Evolutionary conservation across 2,113 vertebrate species (phyloP), one percentile per base, ranked within the genome.

Genomic region (Trichomycterus rosablanca): DNA sequence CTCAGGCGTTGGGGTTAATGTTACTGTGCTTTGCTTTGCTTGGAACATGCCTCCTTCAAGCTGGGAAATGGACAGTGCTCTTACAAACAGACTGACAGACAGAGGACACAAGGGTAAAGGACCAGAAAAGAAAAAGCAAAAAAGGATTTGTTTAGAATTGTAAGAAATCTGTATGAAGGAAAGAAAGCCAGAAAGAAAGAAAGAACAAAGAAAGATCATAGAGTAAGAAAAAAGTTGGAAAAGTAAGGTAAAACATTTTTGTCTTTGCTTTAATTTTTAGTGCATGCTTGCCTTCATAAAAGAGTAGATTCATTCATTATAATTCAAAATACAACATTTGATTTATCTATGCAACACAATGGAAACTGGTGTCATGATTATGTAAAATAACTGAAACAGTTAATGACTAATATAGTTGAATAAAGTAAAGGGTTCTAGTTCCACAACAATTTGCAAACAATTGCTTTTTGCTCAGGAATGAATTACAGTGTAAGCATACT

Each of bases 201-300:
- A 49, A 73, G 39, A 49, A 34, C 34, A 37, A 32, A 32, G 4
- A 60, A 14, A 59, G 68, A 50, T 69, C n/a, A 11, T 3, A 34
- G 16, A 24, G 45, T 45, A 40, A 46, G 52, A 70, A 77, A 51
- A 73, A 34, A 40, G 40, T 28, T 59, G 18, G 20, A 60, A 63
- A 34, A 68, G 60, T 68, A 71, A 84, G 80, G 81, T 84, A 82
- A 80, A n/a, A n/a, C n/a, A 68, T 18, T 40, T 37, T 22, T 19
- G 12, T 35, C 54, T 52, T 12, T 53, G 37, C 48, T 54, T 63
- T 59, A 22, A 11, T 42, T 3, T 59, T 48, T 68, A 5, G 15
- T 59, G 39, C 30, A 7, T 69, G 18, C 22, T 54, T 49, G 30
- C 5, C 10, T 18, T 52, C 22, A 62, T 11, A 35, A 7, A 18